Percentiles rank a stretch among this genome's conserved stretches.
Conservation (phyloP, 2,113 vertebrate species). For the Pseudorasbora parva region DNA sequence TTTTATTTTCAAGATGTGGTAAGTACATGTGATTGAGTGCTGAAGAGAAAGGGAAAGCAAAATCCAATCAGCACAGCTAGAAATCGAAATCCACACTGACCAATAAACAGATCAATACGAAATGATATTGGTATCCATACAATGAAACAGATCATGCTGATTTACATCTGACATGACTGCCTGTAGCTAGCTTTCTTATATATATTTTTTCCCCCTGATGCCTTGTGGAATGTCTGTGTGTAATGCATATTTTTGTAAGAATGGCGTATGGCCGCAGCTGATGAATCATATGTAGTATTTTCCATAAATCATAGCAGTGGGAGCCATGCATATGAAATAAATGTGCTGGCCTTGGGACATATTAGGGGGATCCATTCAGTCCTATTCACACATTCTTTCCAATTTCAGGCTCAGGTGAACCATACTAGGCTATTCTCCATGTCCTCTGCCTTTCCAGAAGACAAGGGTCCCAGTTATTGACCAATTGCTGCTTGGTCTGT, state of each 20-base stretch:
- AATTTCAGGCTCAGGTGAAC: conserved; percentile 74
- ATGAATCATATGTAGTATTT: conserved; percentile 1
- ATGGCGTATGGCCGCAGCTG: background rate
- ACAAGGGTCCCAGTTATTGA: conserved; percentile 45
- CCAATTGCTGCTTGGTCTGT: conserved; percentile 51
- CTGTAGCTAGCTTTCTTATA: background rate
- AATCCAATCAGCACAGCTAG: background rate
- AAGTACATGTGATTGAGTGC: background rate
- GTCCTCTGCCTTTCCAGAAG: conserved; percentile 50
- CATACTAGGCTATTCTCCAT: conserved; percentile 59
- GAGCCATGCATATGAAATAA: conserved; percentile 63
- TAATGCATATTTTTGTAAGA: conserved; percentile 7
- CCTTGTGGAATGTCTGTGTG: background rate
- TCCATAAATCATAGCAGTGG: conserved; percentile 58
- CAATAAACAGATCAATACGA: conserved; percentile 35
- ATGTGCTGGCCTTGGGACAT: conserved; percentile 68
- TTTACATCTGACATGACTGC: conserved; percentile 31
- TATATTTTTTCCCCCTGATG: background rate
- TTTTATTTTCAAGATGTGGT: background rate
- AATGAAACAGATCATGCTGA: conserved; percentile 36
- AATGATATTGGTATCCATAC: conserved; percentile 18
- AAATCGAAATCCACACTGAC: conserved; percentile 33
- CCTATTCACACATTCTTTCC: conserved; percentile 65
- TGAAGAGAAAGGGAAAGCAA: background rate
- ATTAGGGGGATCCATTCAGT: conserved; percentile 65